Conservation (phyloP, 2,113 vertebrate species). For the Silurus asotus region DNA sequence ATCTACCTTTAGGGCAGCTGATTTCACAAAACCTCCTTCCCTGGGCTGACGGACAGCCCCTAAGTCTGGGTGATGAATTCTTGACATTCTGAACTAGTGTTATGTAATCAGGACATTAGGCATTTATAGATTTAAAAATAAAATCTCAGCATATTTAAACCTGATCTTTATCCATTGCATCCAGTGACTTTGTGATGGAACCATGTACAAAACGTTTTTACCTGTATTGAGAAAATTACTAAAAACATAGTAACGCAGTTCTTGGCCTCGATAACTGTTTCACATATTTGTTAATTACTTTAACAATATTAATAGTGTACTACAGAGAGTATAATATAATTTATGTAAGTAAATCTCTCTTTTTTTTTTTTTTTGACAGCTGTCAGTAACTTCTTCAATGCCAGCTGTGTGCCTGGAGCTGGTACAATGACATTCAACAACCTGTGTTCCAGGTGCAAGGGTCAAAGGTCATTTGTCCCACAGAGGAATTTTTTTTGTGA, state of each 20-base stretch:
- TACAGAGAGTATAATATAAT: not conserved
- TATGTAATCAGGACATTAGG: not conserved
- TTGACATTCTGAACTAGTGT: not conserved
- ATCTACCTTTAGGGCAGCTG: conserved; percentile 84
- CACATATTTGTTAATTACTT: not conserved
- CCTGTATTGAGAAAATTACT: not conserved
- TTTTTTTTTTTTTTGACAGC: conserved; percentile 62
- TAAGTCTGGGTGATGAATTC: conserved; percentile 75
- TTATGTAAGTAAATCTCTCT: conserved; percentile 19
- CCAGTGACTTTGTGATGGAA: not conserved
- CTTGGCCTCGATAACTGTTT: not conserved
- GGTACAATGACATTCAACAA: conserved; percentile 66
- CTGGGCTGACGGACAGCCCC: conserved; percentile 80
- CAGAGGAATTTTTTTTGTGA: conserved; percentile 86
- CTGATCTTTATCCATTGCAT: not conserved
- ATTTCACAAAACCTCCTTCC: conserved; percentile 79
- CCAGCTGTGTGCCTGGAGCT: conserved; percentile 84
- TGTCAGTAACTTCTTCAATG: conserved; percentile 79
- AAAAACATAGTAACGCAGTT: not conserved
- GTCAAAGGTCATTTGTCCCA: conserved; percentile 80
- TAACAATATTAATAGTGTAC: not conserved
- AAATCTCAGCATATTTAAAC: not conserved
- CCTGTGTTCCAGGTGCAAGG: conserved; percentile 81
- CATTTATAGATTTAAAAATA: not conserved
- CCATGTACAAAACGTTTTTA: not conserved